Base-by-base conservation (phyloP, 2,888 invertebrate genomes). In the Melinaea marsaeus region DNA sequence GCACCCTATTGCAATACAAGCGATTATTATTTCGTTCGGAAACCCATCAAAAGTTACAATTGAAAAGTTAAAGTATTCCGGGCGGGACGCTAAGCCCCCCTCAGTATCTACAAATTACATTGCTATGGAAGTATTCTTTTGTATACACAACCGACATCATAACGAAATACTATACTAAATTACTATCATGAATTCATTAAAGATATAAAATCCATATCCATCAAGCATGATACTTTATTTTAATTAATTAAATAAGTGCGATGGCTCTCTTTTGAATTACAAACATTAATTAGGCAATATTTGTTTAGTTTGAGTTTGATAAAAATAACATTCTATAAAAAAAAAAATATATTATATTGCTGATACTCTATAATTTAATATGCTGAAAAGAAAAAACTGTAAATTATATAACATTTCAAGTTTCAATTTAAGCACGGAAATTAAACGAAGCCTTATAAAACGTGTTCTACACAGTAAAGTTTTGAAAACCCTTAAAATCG, bases 31-130 rank as follows among this genome's bases (percentile, higher is more conserved):
- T 90, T 85, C 88, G 85, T 90, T 90, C 86, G 88, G 86, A 90
- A 90, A 90, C 87, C 90, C 90, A 90, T 90, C 90, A 90, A 87
- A 90, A 90, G 90, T 90, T 90, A 87, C 90, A 90, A 90, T 90
- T 90, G 90, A 90, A 90, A 90, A 90, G 90, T 90, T 90, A 90
- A 90, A 90, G 90, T 88, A 89, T 88, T 82, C 90, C 88, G 83
- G 77, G 80, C 76, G 88, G 88, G 85, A 84, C 82, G 80, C 71
- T 81, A 79, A 81, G 81, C 80, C 85, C 82, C 87, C 87, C 79
- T 72, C 84, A 73, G 84, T 84, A 84, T 84, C 83, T 84, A 83
- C 86, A 88, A 88, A 88, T 88, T 86, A 87, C 85, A 87, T 88
- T 84, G 83, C 77, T 80, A 81, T 81, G 80, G 76, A 77, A 86